Conservation (phyloP, 2,888 invertebrate genomes). For the Caenorhabditis japonica region DNA sequence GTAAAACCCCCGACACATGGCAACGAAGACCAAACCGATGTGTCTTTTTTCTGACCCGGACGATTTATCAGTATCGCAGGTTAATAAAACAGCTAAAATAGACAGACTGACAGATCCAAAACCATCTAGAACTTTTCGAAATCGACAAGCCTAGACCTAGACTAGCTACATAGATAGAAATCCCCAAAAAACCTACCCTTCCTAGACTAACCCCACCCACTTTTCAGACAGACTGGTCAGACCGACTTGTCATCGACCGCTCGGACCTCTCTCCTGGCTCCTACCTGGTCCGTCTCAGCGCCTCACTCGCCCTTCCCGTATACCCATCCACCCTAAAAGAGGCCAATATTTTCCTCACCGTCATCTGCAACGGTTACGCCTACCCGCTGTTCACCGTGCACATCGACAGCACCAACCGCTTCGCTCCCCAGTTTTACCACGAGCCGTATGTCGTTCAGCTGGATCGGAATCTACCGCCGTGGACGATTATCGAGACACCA, state of each 20-base stretch:
- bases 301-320: slow-evolving; percentile 58
- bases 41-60: too few species aligned
- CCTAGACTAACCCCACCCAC: too few species aligned
- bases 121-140: too few species aligned
- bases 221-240: slow-evolving; percentile 51
- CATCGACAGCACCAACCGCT: slow-evolving; percentile 66
- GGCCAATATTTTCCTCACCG: slow-evolving; percentile 69
- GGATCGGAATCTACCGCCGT: slow-evolving; percentile 53
- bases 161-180: too few species aligned
- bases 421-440: slow-evolving; percentile 69
- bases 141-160: too few species aligned
- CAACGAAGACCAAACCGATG: too few species aligned
- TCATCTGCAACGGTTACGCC: slow-evolving; percentile 70
- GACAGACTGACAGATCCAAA: too few species aligned
- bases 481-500: slow-evolving; percentile 67
- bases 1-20: too few species aligned
- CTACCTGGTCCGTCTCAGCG: slow-evolving; percentile 32
- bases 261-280: slow-evolving; percentile 19
- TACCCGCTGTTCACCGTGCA: slow-evolving; percentile 72
- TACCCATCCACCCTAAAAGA: slow-evolving; percentile 71
- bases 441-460: slow-evolving; percentile 69
- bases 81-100: too few species aligned
- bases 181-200: too few species aligned
- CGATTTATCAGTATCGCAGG: too few species aligned
- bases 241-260: slow-evolving; percentile 38